A percentile compares a stretch with the other conserved stretches of the same genome.
Evolutionary conservation across 2,113 vertebrate genomes (phyloP).

Genomic region (Semicossyphus pulcher): DNA sequence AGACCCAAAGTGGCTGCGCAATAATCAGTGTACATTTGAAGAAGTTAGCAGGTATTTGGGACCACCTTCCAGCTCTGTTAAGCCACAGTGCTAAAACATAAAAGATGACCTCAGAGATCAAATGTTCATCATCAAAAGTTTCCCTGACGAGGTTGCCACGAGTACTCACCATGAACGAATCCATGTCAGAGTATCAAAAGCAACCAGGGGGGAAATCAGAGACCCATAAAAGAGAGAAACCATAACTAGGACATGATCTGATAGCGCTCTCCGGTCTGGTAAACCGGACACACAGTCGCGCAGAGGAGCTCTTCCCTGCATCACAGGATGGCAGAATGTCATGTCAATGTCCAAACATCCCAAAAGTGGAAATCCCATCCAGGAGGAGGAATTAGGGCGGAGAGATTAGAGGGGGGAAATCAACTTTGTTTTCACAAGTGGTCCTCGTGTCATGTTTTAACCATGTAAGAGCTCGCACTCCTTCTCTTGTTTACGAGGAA

Average conservation of each 20-base stretch:
- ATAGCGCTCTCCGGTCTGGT: constrained; percentile 13
- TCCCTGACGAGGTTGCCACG: background rate
- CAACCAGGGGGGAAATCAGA: constrained; percentile 33
- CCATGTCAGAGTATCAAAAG: constrained; percentile 41
- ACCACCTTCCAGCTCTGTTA: background rate
- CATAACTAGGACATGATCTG: background rate
- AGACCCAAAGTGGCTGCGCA: background rate
- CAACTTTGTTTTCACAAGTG: constrained; percentile 51
- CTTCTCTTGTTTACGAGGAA: background rate
- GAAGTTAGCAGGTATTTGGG: background rate
- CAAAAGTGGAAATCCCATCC: constrained; percentile 56
- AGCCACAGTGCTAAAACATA: constrained; percentile 1
- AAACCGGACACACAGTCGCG: constrained; percentile 6
- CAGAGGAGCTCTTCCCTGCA: constrained; percentile 13
- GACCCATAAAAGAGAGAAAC: background rate
- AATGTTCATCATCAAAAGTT: constrained; percentile 6
- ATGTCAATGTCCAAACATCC: constrained; percentile 47
- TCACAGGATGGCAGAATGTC: constrained; percentile 33
- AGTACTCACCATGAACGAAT: constrained; percentile 47
- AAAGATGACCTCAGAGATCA: constrained; percentile 17
- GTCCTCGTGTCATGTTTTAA: constrained; percentile 26
- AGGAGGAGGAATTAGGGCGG: constrained; percentile 64
- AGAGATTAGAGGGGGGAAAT: constrained; percentile 52
- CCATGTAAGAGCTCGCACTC: background rate
- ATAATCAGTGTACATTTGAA: background rate